Evolutionary conservation across 2,113 vertebrate species (phyloP), one percentile per base, ranked within the genome.

Genomic region (Microtus ochrogaster): DNA sequence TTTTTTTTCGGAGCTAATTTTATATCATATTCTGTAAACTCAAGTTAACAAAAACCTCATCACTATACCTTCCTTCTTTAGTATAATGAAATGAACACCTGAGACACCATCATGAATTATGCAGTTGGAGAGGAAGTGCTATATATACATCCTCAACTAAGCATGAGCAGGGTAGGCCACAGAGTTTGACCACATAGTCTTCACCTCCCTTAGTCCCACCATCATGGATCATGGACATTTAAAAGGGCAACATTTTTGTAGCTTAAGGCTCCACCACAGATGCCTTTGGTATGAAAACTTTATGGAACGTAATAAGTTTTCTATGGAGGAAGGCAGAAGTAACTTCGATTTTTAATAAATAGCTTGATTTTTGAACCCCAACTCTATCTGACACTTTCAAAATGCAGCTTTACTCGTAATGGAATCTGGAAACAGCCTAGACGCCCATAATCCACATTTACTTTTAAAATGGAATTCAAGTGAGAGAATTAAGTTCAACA

Each of bases 251-350:
- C 19, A 21, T 24, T 79, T 55, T n/a, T 81, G 19, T 58, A 14
- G 6, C 26, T 96, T 95, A 91, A 84, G 72, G 72, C 81, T 91
- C 76, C 39, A 92, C 11, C 4, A 10, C 36, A 19, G 94, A 72
- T 87, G 89, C 39, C 85, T 88, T 96, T 58, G 86, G 52, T 70
- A 39, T 26, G n/a, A 89, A 84, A 96, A 66, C 78, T 76, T 88
- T 63, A 89, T 49, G 12, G 90, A 26, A 68, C 81, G n/a, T 39
- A 94, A 77, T 17, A 22, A 77, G 52, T 5, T 85, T 88, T 95
- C 87, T 95, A 81, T 6, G 6, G 5, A 58, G 4, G 19, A 81
- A n/a, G 19, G 33, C 5, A 81, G 5, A 81, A 81, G 4, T 24
- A n/a, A 58, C 33, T 17, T 78, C 0, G 58, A 58, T 7, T 81